Evolutionary conservation across 2,888 invertebrate species (phyloP).

Genomic region (Apamea crenata): DNA sequence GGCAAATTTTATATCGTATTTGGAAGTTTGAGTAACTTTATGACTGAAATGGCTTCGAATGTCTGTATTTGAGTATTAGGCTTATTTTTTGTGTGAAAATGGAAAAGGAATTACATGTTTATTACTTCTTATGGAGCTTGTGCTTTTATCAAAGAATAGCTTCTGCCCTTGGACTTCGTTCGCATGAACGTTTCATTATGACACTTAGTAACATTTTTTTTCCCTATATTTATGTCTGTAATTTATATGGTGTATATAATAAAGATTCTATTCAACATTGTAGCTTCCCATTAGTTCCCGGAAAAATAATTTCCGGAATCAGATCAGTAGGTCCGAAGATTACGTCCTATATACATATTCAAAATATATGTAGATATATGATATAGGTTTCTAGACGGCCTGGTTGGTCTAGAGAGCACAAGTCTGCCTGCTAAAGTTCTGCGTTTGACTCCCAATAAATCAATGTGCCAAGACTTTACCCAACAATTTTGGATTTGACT

Average conservation of each 20-base stretch:
- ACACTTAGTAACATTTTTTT: too few species aligned
- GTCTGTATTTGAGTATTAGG: neutral
- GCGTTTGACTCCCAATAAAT: neutral
- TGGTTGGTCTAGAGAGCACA: too few species aligned
- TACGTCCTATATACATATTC: neutral
- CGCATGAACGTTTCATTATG: too few species aligned
- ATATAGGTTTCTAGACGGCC: too few species aligned
- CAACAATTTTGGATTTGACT: too few species aligned
- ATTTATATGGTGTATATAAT: too few species aligned
- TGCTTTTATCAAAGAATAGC: neutral
- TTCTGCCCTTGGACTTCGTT: too few species aligned
- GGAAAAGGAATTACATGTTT: neutral
- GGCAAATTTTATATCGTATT: conserved; percentile 59
- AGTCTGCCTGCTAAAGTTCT: neutral
- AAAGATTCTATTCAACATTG: neutral
- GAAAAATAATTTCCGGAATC: neutral
- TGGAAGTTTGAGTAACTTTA: conserved; percentile 59
- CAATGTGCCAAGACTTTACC: too few species aligned
- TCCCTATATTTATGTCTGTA: too few species aligned
- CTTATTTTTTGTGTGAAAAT: conserved; percentile 20
- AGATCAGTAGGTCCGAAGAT: neutral
- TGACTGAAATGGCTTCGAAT: conserved; percentile 34
- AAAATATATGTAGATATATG: too few species aligned
- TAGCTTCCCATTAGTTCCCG: neutral
- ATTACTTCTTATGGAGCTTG: neutral